Base-by-base conservation (phyloP, 2,113 vertebrate genomes). In the Cinclus mexicanus region DNA sequence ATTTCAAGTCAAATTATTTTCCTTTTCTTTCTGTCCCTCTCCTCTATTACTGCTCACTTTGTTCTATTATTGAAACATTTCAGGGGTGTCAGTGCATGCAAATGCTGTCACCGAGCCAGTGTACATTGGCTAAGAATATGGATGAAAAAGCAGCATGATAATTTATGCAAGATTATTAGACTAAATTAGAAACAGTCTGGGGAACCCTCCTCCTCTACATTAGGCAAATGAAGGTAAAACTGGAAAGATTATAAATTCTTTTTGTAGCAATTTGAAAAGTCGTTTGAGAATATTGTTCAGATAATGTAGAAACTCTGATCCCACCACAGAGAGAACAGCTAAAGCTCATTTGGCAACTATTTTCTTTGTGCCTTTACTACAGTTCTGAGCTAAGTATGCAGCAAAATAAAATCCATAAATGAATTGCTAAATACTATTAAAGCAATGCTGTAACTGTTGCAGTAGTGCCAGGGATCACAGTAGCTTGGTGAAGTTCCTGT, bases 91-190 rank as follows among this genome's bases (percentile, higher is more conserved):
- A 61, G 53, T 19, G 46, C 82, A 69, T 68, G 75, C 60, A 71
- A 56, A 65, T 60, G 21, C 83, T 95, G 89, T 78, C 89, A 75
- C 64, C 0, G 7, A 92, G 93, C 91, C 81, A 89, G 2, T 7
- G 52, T n/a, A 26, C 31, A 18, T 60, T 75, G 65, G 60, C 82
- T 85, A 24, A 65, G 78, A 85, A 68, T 72, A 76, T 19, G 70
- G 85, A 92, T 88, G 61, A 95, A 91, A 90, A 93, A 70, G 56
- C 75, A 71, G 61, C 41, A 52, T 95, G 80, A 22, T 87, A 81
- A 97, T 94, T 96, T 89, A 95, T 91, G 80, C 87, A 79, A 94
- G 81, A 93, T 89, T 89, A 92, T 84, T 95, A 91, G 77, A 49
- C 77, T 50, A 91, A 92, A 92, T 95, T 71, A 84, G 65, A 91